Evolutionary conservation across 2,797 vertebrate species (phyloP).

Genomic region (Trachurus trachurus): DNA sequence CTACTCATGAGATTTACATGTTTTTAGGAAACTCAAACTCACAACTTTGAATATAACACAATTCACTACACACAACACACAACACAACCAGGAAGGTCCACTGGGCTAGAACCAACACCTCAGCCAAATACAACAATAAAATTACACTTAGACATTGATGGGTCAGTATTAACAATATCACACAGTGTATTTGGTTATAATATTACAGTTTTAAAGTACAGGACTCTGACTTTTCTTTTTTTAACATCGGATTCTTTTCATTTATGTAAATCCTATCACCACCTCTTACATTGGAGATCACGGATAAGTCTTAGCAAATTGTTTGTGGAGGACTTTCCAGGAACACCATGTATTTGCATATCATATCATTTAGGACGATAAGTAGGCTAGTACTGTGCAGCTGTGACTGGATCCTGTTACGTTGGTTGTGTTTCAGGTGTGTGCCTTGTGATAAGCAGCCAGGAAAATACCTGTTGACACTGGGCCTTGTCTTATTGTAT

Average conservation of each 20-base stretch:
- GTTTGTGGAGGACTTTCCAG: neutral
- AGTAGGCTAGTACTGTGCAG: neutral
- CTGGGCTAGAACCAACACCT: neutral
- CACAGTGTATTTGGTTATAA: too few species aligned
- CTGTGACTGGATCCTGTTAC: neutral
- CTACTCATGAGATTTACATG: too few species aligned
- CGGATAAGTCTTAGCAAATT: neutral
- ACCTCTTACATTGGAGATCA: neutral
- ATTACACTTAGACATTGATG: neutral
- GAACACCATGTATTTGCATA: conserved; percentile 9
- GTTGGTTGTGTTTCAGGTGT: neutral
- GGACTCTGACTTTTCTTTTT: neutral
- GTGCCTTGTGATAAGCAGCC: neutral
- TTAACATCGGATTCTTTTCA: neutral
- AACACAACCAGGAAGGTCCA: too few species aligned
- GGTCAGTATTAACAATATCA: neutral
- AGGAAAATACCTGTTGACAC: neutral
- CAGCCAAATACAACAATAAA: neutral
- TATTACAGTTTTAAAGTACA: neutral
- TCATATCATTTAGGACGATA: neutral
- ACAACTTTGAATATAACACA: neutral
- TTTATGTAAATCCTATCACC: neutral
- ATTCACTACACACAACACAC: too few species aligned
- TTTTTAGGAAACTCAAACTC: neutral
- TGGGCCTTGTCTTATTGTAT: too few species aligned